Evolutionary conservation across 2,888 invertebrate species (phyloP), one percentile per base, ranked within the genome.

Genomic region (Archaeoteleia sp.): DNA sequence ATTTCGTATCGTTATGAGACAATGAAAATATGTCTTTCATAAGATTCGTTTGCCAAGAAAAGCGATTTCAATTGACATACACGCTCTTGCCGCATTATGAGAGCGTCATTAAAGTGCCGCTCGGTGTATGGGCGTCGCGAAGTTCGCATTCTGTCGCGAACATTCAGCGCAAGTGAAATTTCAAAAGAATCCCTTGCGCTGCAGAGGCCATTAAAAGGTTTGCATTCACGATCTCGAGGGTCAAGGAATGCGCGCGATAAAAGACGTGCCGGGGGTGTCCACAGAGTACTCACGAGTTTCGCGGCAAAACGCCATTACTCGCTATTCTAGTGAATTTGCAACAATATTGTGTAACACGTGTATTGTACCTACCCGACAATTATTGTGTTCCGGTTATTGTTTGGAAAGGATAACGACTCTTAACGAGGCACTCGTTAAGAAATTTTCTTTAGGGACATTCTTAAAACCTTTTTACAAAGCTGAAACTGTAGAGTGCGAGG

Each of bases 191-290:
- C 65, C 72, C 71, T 60, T 60, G 53, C 62, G 63, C 43, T 62
- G 77, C 61, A 67, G 70, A 70, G 74, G 65, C 77, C 77, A 78
- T 78, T 78, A 78, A 78, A 78, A 78, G 75, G 75, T 75, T 71
- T 73, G 73, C 68, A 78, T 75, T 78, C 77, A 72, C 58, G 43
- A 67, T 62, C 46, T 70, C 61, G 70, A 74, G 78, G 78, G 77
- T 78, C 78, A 78, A 78, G 77, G 75, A 71, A 72, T 70, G 73
- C 49, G 70, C 51, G 72, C 71, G 67, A 71, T 71, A 71, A 74
- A 76, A 78, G 73, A 71, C 67, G 57, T 71, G 60, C 69, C 55
- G 73, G 67, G 72, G 73, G 73, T 76, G 78, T 78, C 75, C 78
- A 67, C 75, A 62, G 67, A 76, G 67, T 67, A 49, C 55, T 73